A percentile compares a stretch with the other conserved stretches of the same genome.
Conservation (phyloP, 2,113 vertebrate genomes). For the Pedetes capensis region DNA sequence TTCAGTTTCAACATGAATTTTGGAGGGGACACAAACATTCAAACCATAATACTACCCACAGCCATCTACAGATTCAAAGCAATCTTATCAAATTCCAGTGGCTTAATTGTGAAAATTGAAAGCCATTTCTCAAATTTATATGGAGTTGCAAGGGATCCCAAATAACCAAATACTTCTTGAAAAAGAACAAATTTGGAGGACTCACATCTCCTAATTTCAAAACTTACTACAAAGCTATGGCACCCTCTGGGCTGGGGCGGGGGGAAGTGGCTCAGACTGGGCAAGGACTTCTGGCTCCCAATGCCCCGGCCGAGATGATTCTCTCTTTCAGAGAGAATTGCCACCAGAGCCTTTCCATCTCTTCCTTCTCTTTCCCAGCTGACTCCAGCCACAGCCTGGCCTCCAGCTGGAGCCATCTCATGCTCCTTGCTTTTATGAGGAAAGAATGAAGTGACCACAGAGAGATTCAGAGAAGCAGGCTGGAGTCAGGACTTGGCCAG, state of each 20-base stretch:
- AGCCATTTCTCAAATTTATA: background rate
- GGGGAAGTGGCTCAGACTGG: background rate
- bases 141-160: background rate
- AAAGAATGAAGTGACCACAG: conserved; percentile 29
- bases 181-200: conserved; percentile 4
- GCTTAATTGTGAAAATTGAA: conserved; percentile 25
- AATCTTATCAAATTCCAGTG: background rate
- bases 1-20: background rate
- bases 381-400: background rate
- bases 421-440: background rate
- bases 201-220: background rate
- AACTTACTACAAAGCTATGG: background rate
- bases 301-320: background rate
- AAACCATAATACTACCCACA: background rate
- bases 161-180: background rate
- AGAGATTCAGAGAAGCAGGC: background rate
- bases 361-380: background rate
- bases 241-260: background rate
- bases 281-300: background rate
- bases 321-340: background rate
- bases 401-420: background rate
- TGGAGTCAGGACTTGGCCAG: background rate
- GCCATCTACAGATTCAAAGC: background rate
- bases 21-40: background rate
- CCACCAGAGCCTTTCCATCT: background rate